These are phyloP conservation scores for Synergus umbraculus DNA, from an alignment of 2,888 invertebrate genomes.

Conservation along the genomic window DNA sequence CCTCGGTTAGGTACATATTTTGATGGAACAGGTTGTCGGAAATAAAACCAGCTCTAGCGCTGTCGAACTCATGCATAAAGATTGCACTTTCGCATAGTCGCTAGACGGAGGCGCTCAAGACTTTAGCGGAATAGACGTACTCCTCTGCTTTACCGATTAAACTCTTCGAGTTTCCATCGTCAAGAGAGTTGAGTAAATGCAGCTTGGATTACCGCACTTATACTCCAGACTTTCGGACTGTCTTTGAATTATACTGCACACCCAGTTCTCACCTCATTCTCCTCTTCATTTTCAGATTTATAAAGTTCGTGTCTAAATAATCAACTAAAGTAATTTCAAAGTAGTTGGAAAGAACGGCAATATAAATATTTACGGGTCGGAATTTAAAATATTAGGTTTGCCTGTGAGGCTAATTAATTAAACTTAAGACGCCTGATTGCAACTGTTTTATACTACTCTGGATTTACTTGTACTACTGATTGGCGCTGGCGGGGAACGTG, in stretches of 20 bases:
- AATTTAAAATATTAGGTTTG: background rate
- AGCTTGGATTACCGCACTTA: conserved; percentile 52
- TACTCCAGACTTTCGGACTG: conserved; percentile 34
- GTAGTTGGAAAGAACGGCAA: background rate
- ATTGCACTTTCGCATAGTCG: conserved; percentile 55
- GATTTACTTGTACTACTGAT: too few relatives aligned
- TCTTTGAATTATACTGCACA: conserved; percentile 35
- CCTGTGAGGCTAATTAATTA: too few relatives aligned
- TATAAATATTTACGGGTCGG: background rate
- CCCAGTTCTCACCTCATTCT: conserved; percentile 25
- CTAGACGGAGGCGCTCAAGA: conserved; percentile 50
- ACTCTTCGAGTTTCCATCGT: conserved; percentile 52
- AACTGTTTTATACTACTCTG: background rate
- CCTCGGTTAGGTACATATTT: conserved; percentile 53
- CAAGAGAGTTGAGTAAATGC: conserved; percentile 52
- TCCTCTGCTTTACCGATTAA: conserved; percentile 52
- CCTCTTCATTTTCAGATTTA: conserved; percentile 22
- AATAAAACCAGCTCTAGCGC: conserved; percentile 59
- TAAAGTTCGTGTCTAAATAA: conserved; percentile 11
- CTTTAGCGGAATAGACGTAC: conserved; percentile 36
- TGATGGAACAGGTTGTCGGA: conserved; percentile 60
- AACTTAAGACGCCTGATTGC: too few relatives aligned
- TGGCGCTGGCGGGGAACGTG: too few relatives aligned
- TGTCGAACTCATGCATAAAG: conserved; percentile 63
- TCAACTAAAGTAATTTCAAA: conserved; percentile 1